Evolutionary conservation across 2,113 vertebrate genomes (phyloP).

Genomic region (Aegithalos caudatus): DNA sequence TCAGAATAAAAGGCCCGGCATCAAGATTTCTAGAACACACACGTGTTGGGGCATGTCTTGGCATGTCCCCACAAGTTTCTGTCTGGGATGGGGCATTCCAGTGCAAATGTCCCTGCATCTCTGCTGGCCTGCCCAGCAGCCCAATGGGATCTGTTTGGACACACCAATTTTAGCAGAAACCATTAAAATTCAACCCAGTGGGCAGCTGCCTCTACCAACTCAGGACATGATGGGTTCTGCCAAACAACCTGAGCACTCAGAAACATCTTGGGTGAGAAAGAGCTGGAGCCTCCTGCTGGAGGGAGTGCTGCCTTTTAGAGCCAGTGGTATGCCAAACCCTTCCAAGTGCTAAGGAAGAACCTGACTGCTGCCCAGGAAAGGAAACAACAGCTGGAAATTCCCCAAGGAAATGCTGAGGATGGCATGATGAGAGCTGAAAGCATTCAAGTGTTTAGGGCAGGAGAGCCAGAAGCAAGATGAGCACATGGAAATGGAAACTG

Average conservation of each 20-base stretch:
- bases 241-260: not conserved
- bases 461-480: not conserved
- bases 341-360: not conserved
- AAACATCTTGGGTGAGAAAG: not conserved
- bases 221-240: not conserved
- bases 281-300: not conserved
- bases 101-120: not conserved
- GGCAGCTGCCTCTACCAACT: not conserved
- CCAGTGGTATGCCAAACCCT: not conserved
- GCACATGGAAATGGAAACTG: not conserved
- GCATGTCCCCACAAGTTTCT: not conserved
- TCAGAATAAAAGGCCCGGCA: not conserved
- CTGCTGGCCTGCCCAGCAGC: not conserved
- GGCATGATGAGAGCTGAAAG: not conserved
- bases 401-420: not conserved
- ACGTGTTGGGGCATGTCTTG: not conserved
- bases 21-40: not conserved
- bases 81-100: not conserved
- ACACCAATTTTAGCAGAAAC: not conserved
- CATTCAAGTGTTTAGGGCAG: not conserved
- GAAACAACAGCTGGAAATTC: fast-evolving
- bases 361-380: not conserved
- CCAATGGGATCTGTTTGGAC: fast-evolving
- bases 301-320: not conserved
- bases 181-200: not conserved